Percentiles rank a stretch among this genome's conserved stretches.
These are phyloP conservation scores for Xenus cinereus DNA, from an alignment of 2,113 vertebrate species.

Conservation along the genomic window DNA sequence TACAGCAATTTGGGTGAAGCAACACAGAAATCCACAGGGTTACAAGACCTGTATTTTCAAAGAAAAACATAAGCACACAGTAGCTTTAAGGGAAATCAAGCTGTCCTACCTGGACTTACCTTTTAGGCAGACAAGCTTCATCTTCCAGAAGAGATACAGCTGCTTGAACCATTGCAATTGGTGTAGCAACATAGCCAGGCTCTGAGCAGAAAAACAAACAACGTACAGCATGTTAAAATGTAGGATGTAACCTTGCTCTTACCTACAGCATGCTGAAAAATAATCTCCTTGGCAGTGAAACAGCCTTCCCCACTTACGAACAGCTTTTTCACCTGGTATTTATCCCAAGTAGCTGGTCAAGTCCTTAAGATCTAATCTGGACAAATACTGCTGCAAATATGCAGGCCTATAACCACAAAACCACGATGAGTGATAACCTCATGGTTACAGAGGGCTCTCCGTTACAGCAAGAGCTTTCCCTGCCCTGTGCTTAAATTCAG, in stretches of 20 bases:
- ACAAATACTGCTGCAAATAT: neutral
- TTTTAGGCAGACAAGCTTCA: conserved; percentile 81
- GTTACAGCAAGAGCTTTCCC: neutral
- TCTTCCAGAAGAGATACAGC: conserved; percentile 88
- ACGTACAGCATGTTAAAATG: neutral
- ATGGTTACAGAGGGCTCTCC: neutral
- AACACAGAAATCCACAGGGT: neutral
- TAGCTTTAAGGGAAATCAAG: neutral
- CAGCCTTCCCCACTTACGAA: neutral
- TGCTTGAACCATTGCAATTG: conserved; percentile 93
- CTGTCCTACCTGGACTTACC: conserved; percentile 73
- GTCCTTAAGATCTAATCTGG: neutral
- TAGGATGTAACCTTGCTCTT: neutral
- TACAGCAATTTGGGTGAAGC: neutral
- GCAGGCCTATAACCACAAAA: neutral
- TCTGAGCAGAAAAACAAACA: conserved; percentile 71
- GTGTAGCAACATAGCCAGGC: conserved; percentile 85
- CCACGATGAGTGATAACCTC: neutral
- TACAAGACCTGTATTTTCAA: neutral
- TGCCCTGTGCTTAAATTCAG: neutral
- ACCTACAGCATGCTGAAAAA: neutral
- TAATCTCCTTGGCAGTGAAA: neutral
- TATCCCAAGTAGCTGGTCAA: neutral
- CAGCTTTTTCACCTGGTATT: neutral
- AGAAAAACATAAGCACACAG: neutral